Evolutionary conservation across 1,140 invertebrate genomes (phyloP).

Genomic region (Andricus grossulariae): DNA sequence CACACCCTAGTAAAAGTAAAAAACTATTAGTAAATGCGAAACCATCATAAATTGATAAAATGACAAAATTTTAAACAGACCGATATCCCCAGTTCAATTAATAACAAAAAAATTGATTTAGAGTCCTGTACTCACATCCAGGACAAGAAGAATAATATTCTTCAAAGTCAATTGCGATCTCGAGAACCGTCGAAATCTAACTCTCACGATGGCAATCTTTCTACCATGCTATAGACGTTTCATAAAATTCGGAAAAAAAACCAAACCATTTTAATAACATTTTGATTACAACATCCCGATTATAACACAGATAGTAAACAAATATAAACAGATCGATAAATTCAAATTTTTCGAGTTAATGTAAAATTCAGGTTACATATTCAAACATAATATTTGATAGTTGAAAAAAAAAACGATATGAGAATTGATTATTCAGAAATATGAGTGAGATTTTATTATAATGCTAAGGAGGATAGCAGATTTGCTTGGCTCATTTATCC

Average conservation of each 20-base stretch:
- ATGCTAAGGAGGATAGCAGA: constrained; percentile 69
- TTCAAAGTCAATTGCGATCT: constrained; percentile 40
- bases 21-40: constrained; percentile 75
- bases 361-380: constrained; percentile 13
- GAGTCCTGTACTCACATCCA: constrained; percentile 60
- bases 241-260: too few relatives aligned
- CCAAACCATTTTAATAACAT: constrained; percentile 34
- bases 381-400: constrained; percentile 28
- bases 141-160: constrained; percentile 46
- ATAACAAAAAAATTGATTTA: constrained; percentile 32
- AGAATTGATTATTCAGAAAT: not conserved
- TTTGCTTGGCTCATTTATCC: constrained; percentile 62
- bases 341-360: not conserved
- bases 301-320: constrained; percentile 37
- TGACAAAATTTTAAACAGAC: constrained; percentile 29
- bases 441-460: constrained; percentile 37
- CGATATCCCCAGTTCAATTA: constrained; percentile 31
- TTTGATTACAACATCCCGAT: constrained; percentile 34
- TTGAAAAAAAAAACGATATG: too few relatives aligned
- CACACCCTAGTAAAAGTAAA: constrained; percentile 74
- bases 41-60: constrained; percentile 51
- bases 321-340: constrained; percentile 35
- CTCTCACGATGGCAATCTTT: too few relatives aligned
- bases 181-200: not conserved
- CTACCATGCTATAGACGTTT: too few relatives aligned